Evolutionary conservation across 1,140 invertebrate species (phyloP), one percentile per base, ranked within the genome.

Genomic region (Pseudobourletiella spinata): DNA sequence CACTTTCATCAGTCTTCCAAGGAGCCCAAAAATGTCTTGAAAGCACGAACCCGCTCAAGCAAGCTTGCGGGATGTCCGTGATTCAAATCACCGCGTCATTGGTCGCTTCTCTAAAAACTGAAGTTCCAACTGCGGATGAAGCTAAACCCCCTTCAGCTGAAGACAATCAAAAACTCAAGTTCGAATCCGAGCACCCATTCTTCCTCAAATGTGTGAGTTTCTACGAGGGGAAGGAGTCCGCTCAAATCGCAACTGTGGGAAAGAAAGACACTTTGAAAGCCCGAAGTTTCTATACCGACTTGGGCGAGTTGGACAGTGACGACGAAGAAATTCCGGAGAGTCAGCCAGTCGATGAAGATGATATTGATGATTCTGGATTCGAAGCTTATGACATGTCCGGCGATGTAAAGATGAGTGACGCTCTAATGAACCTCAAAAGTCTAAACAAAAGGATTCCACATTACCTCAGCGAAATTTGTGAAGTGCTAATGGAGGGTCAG

Each of bases 381-480:
- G 30, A 65, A 29, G 30, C 42, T 20, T 55, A 43, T 22, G 35
- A 62, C 26, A 28, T 46, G 52, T 26, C 22, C n/a, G 29, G 43
- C 43, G 57, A 59, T 42, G n/a, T 16, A 22, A 18, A 44, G 2
- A 15, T 60, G 15, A 57, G 59, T 44, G 57, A 59, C 29, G 50
- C 61, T 24, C 39, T 67, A 2, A 20, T 58, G n/a, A 57, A 30
- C 44, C 57, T 60, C 25, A 16, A 26, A 20, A 20, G 35, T 44
- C 24, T 39, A 54, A 29, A 35, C 3, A 61, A 61, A 22, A 56
- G 29, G 26, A 44, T 63, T 20, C 65, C 65, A 0, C 35, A 51
- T 18, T 64, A 64, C 42, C 64, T 67, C 50, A 64, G 61, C 43
- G 66, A 67, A 42, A 64, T 67, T 56, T 16, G 25, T 11, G 66